A percentile compares a stretch with the other conserved stretches of the same genome.
Conservation (phyloP, 2,113 vertebrate species). For the Laterallus jamaicensis region DNA sequence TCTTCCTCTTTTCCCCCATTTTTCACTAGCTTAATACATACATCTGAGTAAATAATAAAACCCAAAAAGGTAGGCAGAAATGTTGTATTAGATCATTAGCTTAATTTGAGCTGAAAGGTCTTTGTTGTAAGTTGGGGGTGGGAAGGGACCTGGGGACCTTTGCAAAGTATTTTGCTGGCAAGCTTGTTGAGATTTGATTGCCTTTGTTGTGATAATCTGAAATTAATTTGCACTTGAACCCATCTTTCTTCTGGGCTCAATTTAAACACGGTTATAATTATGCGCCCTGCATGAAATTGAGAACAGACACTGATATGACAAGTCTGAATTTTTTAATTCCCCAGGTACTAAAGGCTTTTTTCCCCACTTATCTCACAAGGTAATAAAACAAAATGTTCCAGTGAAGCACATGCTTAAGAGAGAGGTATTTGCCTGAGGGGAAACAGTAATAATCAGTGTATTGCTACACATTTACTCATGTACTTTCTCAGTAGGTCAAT, state of each 20-base stretch:
- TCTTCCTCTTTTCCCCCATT: conserved; percentile 39
- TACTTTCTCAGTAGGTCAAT: conserved; percentile 89
- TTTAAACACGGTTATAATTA: conserved; percentile 96
- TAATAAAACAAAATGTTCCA: conserved; percentile 96
- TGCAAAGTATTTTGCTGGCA: conserved; percentile 88
- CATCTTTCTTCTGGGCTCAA: conserved; percentile 97
- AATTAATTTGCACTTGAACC: conserved; percentile 99
- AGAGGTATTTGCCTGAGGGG: conserved; percentile 96
- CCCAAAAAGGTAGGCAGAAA: conserved; percentile 76
- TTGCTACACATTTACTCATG: conserved; percentile 87
- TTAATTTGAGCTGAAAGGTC: conserved; percentile 88
- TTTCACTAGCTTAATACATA: conserved; percentile 44
- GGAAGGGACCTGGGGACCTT: conserved; percentile 85
- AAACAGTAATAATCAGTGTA: conserved; percentile 91
- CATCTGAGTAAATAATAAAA: conserved; percentile 73
- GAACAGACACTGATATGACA: conserved; percentile 91
- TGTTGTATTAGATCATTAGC: conserved; percentile 83
- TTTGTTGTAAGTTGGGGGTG: conserved; percentile 82
- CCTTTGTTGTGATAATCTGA: conserved; percentile 99
- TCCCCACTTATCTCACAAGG: conserved; percentile 91
- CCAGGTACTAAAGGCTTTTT: conserved; percentile 85
- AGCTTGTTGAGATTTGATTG: conserved; percentile 89
- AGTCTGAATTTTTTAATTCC: conserved; percentile 92
- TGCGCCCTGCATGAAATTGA: conserved; percentile 87
- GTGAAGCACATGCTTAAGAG: conserved; percentile 85